Conservation (phyloP, 92 coral and sea anemone species). For the Plumapathes pennacea region DNA sequence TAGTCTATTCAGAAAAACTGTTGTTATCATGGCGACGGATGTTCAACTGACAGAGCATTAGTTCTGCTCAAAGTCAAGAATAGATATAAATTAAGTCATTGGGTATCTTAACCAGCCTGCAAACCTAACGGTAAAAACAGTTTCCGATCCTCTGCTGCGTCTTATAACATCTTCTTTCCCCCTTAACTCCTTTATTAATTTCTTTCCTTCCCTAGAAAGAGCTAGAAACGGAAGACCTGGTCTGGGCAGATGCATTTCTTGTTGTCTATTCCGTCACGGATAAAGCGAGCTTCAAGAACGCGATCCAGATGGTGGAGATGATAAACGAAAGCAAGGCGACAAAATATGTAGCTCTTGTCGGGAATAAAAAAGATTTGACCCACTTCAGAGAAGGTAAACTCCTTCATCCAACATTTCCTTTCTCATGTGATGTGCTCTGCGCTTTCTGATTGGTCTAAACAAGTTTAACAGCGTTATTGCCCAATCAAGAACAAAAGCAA, state of each 20-base stretch:
- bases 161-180: neutral
- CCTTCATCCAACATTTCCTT: too few relatives aligned
- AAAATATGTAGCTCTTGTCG: slow-evolving; percentile 89
- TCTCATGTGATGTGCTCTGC: too few relatives aligned
- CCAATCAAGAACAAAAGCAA: too few relatives aligned
- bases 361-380: slow-evolving; percentile 85
- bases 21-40: too few relatives aligned
- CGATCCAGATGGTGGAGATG: slow-evolving; percentile 77
- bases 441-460: too few relatives aligned
- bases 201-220: slow-evolving; percentile 33
- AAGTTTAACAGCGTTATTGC: too few relatives aligned
- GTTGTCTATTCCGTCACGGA: slow-evolving; percentile 98
- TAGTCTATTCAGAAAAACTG: too few relatives aligned
- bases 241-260: slow-evolving; percentile 97
- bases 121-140: neutral
- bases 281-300: slow-evolving; percentile 90
- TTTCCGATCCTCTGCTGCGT: neutral
- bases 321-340: slow-evolving; percentile 93
- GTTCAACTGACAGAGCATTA: too few relatives aligned
- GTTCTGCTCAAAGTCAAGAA: too few relatives aligned
- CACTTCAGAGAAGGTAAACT: slow-evolving; percentile 93
- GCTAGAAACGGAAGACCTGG: slow-evolving; percentile 57
- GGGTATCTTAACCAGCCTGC: too few relatives aligned
- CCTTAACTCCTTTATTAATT: neutral
- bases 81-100: too few relatives aligned